phyloP scores from a whole-genome alignment of 30 jellyfish, hydroid and myxozoan genomes.

The Cassiopea andromeda region DNA sequence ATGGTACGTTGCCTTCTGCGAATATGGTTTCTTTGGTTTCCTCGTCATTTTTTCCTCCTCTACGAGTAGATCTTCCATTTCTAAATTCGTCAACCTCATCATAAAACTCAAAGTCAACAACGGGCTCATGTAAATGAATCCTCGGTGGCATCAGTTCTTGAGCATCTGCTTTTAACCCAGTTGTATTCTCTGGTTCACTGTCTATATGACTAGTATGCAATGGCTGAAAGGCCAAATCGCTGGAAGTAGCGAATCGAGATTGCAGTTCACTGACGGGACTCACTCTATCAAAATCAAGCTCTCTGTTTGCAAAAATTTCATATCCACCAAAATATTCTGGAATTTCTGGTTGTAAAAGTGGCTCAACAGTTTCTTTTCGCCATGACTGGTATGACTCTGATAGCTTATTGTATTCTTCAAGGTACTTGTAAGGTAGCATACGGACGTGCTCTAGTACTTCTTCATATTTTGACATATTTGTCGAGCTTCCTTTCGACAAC shows the following conservation, averaged over 20 bases:
- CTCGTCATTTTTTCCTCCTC: background rate
- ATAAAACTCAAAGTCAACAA: background rate
- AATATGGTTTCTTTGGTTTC: background rate
- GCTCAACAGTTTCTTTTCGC: conserved; percentile 73
- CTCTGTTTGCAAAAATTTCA: conserved; percentile 11
- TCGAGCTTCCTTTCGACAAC: conserved; percentile 31
- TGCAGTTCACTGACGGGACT: background rate
- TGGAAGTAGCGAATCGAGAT: background rate
- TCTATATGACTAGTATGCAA: background rate
- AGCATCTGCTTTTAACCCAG: no score
- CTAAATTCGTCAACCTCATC: background rate
- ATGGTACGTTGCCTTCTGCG: background rate
- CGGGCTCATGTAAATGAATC: conserved; percentile 3
- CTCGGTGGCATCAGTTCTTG: background rate
- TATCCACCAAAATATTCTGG: conserved; percentile 27
- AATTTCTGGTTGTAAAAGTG: conserved; percentile 52
- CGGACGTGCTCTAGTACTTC: conserved; percentile 68
- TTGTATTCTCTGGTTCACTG: background rate
- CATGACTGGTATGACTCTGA: conserved; percentile 55
- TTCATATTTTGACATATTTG: conserved; percentile 47
- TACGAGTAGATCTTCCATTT: background rate
- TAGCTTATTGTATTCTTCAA: conserved; percentile 49
- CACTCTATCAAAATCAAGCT: background rate
- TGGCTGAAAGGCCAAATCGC: background rate
- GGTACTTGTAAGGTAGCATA: conserved; percentile 57